Percentiles rank a stretch among this genome's conserved stretches.
These are phyloP conservation scores for Luehdorfia chinensis DNA, from an alignment of 1,140 invertebrate species.

Conservation along the genomic window DNA sequence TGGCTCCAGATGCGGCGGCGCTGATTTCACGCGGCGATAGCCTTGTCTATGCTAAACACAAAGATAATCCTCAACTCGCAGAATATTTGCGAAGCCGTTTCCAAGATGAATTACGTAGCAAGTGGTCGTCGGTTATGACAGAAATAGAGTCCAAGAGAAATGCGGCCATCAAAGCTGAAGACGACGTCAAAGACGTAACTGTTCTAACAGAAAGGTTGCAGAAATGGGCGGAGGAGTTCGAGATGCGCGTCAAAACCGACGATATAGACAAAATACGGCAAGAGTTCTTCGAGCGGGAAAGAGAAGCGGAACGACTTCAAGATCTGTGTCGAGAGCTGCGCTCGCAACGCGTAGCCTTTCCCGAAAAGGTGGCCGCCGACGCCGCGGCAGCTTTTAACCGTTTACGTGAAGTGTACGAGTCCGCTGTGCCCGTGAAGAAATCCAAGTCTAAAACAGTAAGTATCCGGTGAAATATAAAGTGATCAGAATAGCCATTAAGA, in stretches of 20 bases:
- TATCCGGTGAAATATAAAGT: too few species aligned
- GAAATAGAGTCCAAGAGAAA: slow-evolving; percentile 79
- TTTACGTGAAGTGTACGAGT: slow-evolving; percentile 23
- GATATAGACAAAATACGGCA: not conserved
- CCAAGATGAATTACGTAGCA: slow-evolving; percentile 80
- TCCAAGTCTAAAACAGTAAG: too few species aligned
- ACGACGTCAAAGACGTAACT: slow-evolving; percentile 74
- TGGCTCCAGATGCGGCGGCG: slow-evolving; percentile 88
- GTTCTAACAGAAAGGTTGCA: slow-evolving; percentile 48
- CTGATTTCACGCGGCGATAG: slow-evolving; percentile 88
- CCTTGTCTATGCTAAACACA: slow-evolving; percentile 79
- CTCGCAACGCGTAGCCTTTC: slow-evolving; percentile 41
- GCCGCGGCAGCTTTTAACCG: slow-evolving; percentile 30
- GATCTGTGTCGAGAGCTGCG: slow-evolving; percentile 74
- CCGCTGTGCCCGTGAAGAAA: slow-evolving; percentile 19
- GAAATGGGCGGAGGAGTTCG: slow-evolving; percentile 29
- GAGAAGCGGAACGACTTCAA: slow-evolving; percentile 37
- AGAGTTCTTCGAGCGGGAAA: not conserved
- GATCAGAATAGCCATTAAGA: too few species aligned
- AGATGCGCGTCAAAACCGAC: slow-evolving; percentile 14
- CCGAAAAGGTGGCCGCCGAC: slow-evolving; percentile 45
- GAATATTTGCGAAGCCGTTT: slow-evolving; percentile 78
- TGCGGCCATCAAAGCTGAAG: slow-evolving; percentile 79
- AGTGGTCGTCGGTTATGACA: slow-evolving; percentile 83
- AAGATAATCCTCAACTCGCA: slow-evolving; percentile 75